Evolutionary conservation across 2,113 vertebrate species (phyloP).

Genomic region (Actenoides hombroni): DNA sequence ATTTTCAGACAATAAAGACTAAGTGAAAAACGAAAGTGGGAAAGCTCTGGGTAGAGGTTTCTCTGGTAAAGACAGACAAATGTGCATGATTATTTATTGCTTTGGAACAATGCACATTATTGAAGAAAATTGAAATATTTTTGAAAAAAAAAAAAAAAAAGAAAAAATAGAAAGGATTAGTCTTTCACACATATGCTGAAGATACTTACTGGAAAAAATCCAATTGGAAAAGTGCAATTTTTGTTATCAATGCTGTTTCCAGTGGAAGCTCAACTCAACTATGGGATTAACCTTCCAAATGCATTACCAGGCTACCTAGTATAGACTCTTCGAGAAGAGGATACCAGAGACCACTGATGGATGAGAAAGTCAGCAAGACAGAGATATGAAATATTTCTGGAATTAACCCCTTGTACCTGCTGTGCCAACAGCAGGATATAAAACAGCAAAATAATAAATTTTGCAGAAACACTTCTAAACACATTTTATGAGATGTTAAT

Average conservation of each 20-base stretch:
- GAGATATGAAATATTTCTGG: not conserved
- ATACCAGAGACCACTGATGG: not conserved
- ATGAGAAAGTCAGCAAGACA: not conserved
- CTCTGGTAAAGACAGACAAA: slow-evolving; percentile 6
- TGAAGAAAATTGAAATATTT: not conserved
- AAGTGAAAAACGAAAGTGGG: slow-evolving; percentile 36
- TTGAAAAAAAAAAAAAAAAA: not conserved
- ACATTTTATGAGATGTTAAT: not conserved
- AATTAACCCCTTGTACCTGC: not conserved
- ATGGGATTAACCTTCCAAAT: not conserved
- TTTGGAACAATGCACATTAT: not conserved
- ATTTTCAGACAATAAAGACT: slow-evolving; percentile 29
- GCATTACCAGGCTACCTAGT: not conserved
- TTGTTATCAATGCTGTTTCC: not conserved
- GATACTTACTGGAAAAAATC: not conserved
- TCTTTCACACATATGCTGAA: not conserved
- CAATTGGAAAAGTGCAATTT: not conserved
- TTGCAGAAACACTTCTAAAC: not conserved
- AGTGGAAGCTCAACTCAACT: not conserved
- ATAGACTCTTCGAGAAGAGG: not conserved
- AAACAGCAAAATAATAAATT: not conserved
- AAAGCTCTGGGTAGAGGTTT: not conserved
- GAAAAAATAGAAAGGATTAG: not conserved
- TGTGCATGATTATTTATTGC: not conserved
- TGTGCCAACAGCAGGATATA: not conserved